These are phyloP conservation scores for Salticus scenicus DNA, from an alignment of 2,888 invertebrate genomes.

Conservation along the genomic window DNA sequence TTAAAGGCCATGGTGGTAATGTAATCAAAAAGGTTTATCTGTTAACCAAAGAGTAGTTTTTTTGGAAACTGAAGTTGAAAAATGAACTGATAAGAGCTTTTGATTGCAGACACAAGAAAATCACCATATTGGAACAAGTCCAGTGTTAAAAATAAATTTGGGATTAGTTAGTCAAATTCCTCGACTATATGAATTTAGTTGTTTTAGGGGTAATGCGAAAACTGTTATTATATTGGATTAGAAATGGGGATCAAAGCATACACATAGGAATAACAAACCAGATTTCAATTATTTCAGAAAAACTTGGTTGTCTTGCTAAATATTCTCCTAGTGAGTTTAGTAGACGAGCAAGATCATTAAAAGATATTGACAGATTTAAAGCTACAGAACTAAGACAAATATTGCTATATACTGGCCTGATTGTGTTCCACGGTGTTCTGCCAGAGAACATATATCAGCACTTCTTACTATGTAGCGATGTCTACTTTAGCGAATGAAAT, in stretches of 20 bases:
- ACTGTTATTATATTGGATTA: neutral
- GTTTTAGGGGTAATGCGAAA: constrained; percentile 19
- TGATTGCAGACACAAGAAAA: neutral
- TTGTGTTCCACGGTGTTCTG: neutral
- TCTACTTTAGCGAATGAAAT: neutral
- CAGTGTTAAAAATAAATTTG: constrained; percentile 1
- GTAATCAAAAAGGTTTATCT: neutral
- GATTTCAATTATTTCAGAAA: neutral
- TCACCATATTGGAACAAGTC: constrained; percentile 6
- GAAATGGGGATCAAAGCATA: neutral
- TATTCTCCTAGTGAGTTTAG: neutral
- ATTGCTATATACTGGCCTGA: constrained; percentile 13
- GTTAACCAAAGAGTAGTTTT: neutral
- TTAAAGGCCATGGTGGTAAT: constrained; percentile 11
- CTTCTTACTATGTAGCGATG: constrained; percentile 21
- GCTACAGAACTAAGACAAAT: constrained; percentile 24
- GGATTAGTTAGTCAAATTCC: constrained; percentile 12
- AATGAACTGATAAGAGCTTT: constrained; percentile 15
- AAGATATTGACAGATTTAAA: constrained; percentile 21
- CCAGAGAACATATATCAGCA: neutral
- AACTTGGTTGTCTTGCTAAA: neutral
- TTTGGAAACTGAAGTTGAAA: neutral
- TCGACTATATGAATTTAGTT: constrained; percentile 28
- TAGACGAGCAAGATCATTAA: constrained; percentile 6
- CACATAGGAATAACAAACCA: constrained; percentile 2